Evolutionary conservation across 2,113 vertebrate genomes (phyloP), one percentile per base, ranked within the genome.

Genomic region (Ceyx margarethae): DNA sequence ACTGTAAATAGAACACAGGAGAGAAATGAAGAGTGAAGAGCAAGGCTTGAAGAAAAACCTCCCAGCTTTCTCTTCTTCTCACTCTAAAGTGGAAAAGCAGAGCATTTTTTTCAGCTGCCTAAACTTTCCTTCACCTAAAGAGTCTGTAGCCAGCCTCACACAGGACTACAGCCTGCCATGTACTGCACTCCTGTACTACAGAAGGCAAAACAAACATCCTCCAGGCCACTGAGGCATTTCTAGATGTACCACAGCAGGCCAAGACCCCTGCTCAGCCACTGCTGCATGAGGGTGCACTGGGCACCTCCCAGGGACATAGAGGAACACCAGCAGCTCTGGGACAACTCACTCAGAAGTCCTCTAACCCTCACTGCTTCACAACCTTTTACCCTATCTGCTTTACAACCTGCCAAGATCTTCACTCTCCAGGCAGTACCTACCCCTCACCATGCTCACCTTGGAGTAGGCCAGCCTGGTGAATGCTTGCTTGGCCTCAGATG

Each of bases 391-490:
- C 37, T 37, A 37, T 37, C 37, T 37, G 37, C 37, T 29, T 22
- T 84, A 48, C 40, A 45, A 2, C 8, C 11, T 53, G 15, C 31
- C 56, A 29, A 31, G 37, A 50, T 2, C 58, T 2, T 2, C 43
- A 1, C 3, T 21, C 7, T 42, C 37, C 73, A 37, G 25, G 31
- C n/a, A 56, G 46, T 45, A 62, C 50, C 45, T 28, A 6, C 17
- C 56, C 25, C 8, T 50, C 3, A 1, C 16, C 58, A n/a, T 0
- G 1, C 73, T 61, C 82, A 99, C 99, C 98, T 98, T 99, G 90
- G 98, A 98, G 95, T 99, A 99, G n/a, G 99, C 99, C 89, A 99
- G 97, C 43, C 94, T 98, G 31, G 96, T 97, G 96, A 99, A 99
- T 2, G 98, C 99, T 58, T 94, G 98, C 81, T 99, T 99, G 29